Conservation (phyloP, 2,797 vertebrate species). For the Halcyon smyrnensis region DNA sequence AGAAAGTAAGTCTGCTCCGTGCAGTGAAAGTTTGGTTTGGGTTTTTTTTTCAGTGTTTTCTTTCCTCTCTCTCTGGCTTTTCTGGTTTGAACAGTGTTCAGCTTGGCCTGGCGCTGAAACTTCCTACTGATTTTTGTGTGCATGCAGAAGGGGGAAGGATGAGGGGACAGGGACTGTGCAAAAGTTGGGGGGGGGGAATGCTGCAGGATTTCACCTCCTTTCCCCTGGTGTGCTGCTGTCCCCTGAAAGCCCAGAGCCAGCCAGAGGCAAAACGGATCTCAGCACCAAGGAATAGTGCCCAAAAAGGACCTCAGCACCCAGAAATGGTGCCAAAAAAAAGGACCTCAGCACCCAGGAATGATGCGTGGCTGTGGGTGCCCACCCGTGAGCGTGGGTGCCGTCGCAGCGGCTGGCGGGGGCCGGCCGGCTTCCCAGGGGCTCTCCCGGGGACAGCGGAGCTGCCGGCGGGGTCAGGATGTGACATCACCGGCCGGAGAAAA, state of each 20-base stretch:
- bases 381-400: neutral
- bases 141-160: neutral
- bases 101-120: neutral
- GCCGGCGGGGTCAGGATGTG: constrained; percentile 91
- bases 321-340: neutral
- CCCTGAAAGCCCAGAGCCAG: neutral
- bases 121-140: neutral
- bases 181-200: neutral
- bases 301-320: neutral
- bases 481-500: constrained; percentile 85
- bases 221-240: neutral
- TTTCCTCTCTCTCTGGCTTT: neutral
- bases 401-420: neutral
- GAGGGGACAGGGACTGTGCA: neutral
- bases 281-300: neutral
- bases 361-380: neutral
- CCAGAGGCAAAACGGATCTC: neutral
- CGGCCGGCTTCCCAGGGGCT: neutral
- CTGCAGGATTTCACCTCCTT: neutral
- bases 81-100: neutral
- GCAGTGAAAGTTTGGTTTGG: neutral
- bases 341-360: neutral
- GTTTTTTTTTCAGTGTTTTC: neutral
- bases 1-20: neutral
- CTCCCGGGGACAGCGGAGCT: constrained; percentile 54